Evolutionary conservation across 1,140 invertebrate genomes (phyloP).

Genomic region (Rhynchophorus ferrugineus): DNA sequence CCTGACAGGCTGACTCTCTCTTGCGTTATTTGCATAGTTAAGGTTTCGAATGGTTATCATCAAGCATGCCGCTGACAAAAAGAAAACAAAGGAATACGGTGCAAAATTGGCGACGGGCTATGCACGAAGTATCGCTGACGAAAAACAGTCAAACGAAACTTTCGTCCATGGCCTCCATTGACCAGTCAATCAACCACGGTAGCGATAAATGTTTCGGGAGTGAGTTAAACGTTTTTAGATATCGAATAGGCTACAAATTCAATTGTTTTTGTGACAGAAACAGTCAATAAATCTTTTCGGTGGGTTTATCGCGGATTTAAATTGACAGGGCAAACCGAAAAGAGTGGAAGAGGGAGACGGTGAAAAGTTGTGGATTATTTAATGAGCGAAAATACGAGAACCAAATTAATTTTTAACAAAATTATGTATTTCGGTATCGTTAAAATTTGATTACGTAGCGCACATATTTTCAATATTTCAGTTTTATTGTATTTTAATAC

Average conservation of each 20-base stretch:
- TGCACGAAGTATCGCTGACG: background rate
- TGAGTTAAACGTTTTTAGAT: background rate
- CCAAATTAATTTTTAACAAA: too few relatives aligned
- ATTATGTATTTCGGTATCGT: too few relatives aligned
- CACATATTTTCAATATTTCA: too few relatives aligned
- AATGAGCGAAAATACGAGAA: too few relatives aligned
- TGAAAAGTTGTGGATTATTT: background rate
- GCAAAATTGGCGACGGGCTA: background rate
- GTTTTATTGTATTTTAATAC: too few relatives aligned
- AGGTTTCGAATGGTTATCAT: background rate
- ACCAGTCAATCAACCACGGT: background rate
- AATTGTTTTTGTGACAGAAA: background rate
- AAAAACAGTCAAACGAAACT: background rate
- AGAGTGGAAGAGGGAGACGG: background rate
- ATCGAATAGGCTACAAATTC: background rate
- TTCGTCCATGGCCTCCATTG: background rate
- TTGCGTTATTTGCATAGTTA: background rate
- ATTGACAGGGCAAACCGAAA: background rate
- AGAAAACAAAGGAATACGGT: background rate
- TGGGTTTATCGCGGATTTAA: background rate
- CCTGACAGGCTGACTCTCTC: background rate
- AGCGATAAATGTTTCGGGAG: background rate
- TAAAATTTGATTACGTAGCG: too few relatives aligned
- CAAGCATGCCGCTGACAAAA: background rate
- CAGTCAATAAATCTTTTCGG: background rate